Conservation (phyloP, 2,797 vertebrate genomes). For the Perodicticus potto region DNA sequence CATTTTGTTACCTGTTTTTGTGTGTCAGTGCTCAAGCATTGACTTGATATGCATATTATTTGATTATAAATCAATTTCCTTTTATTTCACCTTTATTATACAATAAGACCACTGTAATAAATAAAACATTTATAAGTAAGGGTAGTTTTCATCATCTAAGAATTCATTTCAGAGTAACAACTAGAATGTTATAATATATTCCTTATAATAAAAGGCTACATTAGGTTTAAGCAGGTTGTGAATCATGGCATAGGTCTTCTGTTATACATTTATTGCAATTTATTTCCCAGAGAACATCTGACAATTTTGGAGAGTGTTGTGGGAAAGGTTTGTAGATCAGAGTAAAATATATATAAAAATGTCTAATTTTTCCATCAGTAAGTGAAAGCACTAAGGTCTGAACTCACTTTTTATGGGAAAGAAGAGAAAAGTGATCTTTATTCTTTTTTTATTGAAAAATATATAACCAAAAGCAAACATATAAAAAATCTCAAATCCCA, state of each 20-base stretch:
- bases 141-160: not conserved
- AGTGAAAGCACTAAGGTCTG: not conserved
- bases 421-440: not conserved
- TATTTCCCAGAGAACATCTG: not conserved
- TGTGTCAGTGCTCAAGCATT: not conserved
- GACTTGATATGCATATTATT: not conserved
- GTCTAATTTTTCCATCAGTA: not conserved
- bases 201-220: not conserved
- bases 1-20: not conserved
- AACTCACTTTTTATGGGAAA: not conserved
- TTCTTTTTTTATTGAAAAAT: not conserved
- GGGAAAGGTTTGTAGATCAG: not conserved
- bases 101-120: not conserved
- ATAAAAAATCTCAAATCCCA: not conserved
- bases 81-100: not conserved
- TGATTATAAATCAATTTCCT: not conserved
- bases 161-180: constrained; percentile 36
- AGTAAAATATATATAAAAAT: not conserved
- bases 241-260: not conserved
- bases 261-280: not conserved
- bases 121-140: not conserved
- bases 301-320: not conserved
- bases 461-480: not conserved
- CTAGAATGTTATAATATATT: not conserved
- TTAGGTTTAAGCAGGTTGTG: not conserved